Percentiles rank a stretch among this genome's conserved stretches.
Conservation (phyloP, 30 jellyfish, hydroid and myxozoan species). For the Pelagia noctiluca region DNA sequence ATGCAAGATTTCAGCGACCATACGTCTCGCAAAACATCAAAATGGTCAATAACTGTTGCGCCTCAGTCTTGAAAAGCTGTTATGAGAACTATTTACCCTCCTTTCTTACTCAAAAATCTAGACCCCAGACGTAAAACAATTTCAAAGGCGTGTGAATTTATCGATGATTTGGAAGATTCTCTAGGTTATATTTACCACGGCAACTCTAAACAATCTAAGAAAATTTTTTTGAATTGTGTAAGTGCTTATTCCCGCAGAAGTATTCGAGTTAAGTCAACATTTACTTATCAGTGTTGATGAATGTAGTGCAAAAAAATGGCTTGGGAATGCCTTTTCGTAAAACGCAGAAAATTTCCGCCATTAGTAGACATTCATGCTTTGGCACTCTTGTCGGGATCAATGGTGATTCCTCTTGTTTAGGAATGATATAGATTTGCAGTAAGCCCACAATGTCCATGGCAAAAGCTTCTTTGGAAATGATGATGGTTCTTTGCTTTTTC, state of each 20-base stretch:
- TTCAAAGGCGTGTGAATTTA: background rate
- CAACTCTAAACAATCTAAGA: background rate
- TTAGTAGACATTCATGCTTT: background rate
- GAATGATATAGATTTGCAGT: background rate
- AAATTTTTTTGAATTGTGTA: background rate
- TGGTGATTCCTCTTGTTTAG: background rate
- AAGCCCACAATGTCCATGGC: background rate
- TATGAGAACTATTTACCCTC: background rate
- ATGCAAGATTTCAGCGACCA: too few relatives aligned
- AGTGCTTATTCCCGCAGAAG: background rate
- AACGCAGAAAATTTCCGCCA: background rate
- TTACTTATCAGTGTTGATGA: background rate
- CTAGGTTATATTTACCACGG: background rate
- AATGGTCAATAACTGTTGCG: too few relatives aligned
- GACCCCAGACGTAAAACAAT: background rate
- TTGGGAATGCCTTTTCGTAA: background rate
- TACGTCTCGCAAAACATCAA: too few relatives aligned
- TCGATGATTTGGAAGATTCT: background rate
- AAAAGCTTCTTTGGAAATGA: background rate
- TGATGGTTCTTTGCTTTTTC: background rate
- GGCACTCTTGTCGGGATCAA: conserved; percentile 1
- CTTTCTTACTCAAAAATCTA: background rate
- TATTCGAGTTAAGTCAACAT: background rate
- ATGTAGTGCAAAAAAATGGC: background rate
- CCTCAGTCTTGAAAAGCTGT: background rate